Evolutionary conservation across 1,140 invertebrate species (phyloP), one percentile per base, ranked within the genome.

Genomic region (Latrodectus geometricus): DNA sequence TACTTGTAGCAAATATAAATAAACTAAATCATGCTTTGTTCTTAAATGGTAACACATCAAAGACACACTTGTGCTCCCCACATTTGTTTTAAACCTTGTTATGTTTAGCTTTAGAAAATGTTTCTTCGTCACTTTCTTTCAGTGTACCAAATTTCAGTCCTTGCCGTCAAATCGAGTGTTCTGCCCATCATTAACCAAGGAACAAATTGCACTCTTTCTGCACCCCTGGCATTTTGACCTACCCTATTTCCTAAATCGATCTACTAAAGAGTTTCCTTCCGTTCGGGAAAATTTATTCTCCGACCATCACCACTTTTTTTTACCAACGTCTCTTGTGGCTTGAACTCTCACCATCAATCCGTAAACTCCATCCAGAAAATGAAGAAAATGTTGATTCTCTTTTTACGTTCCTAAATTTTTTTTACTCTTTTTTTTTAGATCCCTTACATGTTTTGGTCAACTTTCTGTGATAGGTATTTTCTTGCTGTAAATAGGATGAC

Each of bases 121-220:
- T 61, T 76, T 61, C 74, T n/a, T 21, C 21, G 54, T 76, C 61
- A 54, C 54, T 54, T 50, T 50, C 11, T 48, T 70, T 72, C 68
- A 72, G 52, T 72, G 68, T 50, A 72, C 66, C 54, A 80, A 80
- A 49, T 70, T 81, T 54, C 49, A 17, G 48, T 70, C 49, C 48
- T 8, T 1, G 35, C 54, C 66, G 78, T 81, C 78, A 81, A 81
- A 81, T 81, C 78, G 78, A 81, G 78, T 81, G 78, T 81, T 72
- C 78, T 70, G 66, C 68, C 78, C 78, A 81, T 81, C 78, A 70
- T 81, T 81, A 81, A 81, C 78, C 78, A 35, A 54, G 78, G 54
- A 68, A 81, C 68, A 81, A 81, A 81, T 81, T 52, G 66, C 23
- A 70, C 78, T 48, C 66, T 50, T 81, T 81, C 78, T 54, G 70